Evolutionary conservation across 2,113 vertebrate genomes (phyloP), one percentile per base, ranked within the genome.

Genomic region (Macrotus californicus): DNA sequence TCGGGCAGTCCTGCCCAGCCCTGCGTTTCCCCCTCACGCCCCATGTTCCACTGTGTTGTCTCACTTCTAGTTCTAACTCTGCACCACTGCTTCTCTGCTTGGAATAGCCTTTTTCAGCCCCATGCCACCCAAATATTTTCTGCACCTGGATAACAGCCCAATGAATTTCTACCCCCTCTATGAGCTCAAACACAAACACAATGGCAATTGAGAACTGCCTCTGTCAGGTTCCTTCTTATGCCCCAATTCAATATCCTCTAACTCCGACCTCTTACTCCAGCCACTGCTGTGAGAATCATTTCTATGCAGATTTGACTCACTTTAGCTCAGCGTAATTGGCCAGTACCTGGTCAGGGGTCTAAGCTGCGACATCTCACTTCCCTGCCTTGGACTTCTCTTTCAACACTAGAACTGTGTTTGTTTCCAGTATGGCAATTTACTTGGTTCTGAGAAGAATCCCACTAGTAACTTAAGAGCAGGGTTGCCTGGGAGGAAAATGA

Each of bases 371-470:
- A 3, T 69, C 31, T 89, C 6, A 26, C 50, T 88, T 80, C 50
- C 43, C 80, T 83, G 7, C 7, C 26, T 43, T 34, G 3, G 16
- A 36, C 18, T 77, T 86, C 18, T 89, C 89, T 87, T 87, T 82
- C n/a, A 70, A 79, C 75, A 76, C 13, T 76, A 26, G 85, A 80
- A 41, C 76, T 96, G 76, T 81, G 11, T 59, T 92, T 70, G 11
- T 41, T 19, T 59, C 7, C 22, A 39, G 46, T 16, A 2, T 48
- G 56, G 36, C 26, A 56, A 87, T 46, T 56, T 72, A 70, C 34
- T 59, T 75, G 61, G 36, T 83, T 64, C 14, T 19, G 26, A 80
- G 61, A 85, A 94, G 69, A 91, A 72, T 75, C 29, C 43, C 19
- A 64, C n/a, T 1, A 69, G 7, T 19, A 91, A 26, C 13, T 18